Evolutionary conservation across 1,140 invertebrate species (phyloP).

Genomic region (Lordiphosa collinella): DNA sequence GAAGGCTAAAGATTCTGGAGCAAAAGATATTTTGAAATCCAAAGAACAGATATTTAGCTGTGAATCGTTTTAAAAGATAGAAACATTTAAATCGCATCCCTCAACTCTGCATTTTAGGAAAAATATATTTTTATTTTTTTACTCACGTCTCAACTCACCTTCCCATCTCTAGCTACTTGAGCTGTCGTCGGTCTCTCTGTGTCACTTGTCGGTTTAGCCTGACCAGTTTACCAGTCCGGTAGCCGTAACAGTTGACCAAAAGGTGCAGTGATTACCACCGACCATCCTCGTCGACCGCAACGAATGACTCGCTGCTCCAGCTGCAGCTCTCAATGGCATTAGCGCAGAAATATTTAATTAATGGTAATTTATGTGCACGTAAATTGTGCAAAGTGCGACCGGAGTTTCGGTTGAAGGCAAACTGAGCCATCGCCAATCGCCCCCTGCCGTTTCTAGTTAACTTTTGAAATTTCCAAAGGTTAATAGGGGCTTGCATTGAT

Average conservation of each 20-base stretch:
- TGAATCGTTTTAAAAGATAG: neutral
- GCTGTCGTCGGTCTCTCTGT: constrained; percentile 27
- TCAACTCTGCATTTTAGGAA: too few relatives aligned
- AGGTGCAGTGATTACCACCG: constrained; percentile 61
- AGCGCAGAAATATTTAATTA: constrained; percentile 75
- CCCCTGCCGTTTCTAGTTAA: constrained; percentile 68
- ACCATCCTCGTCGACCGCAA: constrained; percentile 13
- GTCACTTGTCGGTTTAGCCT: constrained; percentile 64
- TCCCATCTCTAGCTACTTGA: neutral
- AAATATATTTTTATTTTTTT: too few relatives aligned
- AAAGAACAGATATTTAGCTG: too few relatives aligned
- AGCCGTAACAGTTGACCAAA: constrained; percentile 35
- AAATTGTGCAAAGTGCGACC: constrained; percentile 70
- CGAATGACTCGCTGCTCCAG: constrained; percentile 4
- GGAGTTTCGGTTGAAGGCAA: constrained; percentile 28
- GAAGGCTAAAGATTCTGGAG: too few relatives aligned
- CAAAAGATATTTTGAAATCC: too few relatives aligned
- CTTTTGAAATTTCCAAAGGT: constrained; percentile 57
- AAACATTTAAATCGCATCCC: too few relatives aligned
- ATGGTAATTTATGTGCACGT: constrained; percentile 75
- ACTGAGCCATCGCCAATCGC: constrained; percentile 29
- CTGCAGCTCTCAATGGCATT: constrained; percentile 35
- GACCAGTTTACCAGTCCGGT: neutral
- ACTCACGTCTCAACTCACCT: neutral
- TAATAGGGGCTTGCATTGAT: constrained; percentile 55